phyloP scores from a whole-genome alignment of 2,888 invertebrate species.

The Polietes domitor region DNA sequence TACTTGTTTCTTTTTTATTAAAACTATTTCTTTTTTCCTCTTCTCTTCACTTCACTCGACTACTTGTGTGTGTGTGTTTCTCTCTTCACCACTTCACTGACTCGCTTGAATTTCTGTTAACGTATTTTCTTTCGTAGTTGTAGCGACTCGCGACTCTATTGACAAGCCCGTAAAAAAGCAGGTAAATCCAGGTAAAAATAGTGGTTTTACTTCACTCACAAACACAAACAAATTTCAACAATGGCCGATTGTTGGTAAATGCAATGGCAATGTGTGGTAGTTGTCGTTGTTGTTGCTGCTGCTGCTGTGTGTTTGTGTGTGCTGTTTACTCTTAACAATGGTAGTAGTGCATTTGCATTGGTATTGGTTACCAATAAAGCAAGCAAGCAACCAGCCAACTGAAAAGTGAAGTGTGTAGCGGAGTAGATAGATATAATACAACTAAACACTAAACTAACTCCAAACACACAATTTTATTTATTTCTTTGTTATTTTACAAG shows the following conservation, averaged over 20 bases:
- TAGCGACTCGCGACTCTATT: slow-evolving; percentile 47
- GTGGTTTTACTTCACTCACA: slow-evolving; percentile 70
- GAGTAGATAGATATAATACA: slow-evolving; percentile 9
- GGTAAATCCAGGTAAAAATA: slow-evolving; percentile 79
- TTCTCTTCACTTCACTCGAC: too few species aligned
- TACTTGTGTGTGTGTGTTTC: too few species aligned
- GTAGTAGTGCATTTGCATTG: slow-evolving; percentile 59
- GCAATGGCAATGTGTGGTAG: slow-evolving; percentile 26
- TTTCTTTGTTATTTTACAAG: neutral
- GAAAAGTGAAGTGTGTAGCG: neutral
- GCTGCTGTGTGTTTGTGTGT: too few species aligned
- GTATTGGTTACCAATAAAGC: slow-evolving; percentile 71
- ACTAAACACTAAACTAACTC: neutral
- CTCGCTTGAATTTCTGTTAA: slow-evolving; percentile 41
- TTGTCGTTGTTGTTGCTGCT: slow-evolving; percentile 45
- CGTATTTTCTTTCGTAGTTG: slow-evolving; percentile 39
- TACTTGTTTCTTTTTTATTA: slow-evolving; percentile 20
- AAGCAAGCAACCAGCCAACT: slow-evolving; percentile 45
- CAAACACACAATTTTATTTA: slow-evolving; percentile 16
- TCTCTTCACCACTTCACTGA: slow-evolving; percentile 47
- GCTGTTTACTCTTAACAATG: slow-evolving; percentile 38
- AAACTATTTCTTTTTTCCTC: too few species aligned
- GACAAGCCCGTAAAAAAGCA: slow-evolving; percentile 69
- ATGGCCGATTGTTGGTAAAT: slow-evolving; percentile 20
- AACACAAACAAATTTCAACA: slow-evolving; percentile 65